Evolutionary conservation across 1,140 invertebrate species (phyloP), one percentile per base, ranked within the genome.

Genomic region (Caligus rogercresseyi): DNA sequence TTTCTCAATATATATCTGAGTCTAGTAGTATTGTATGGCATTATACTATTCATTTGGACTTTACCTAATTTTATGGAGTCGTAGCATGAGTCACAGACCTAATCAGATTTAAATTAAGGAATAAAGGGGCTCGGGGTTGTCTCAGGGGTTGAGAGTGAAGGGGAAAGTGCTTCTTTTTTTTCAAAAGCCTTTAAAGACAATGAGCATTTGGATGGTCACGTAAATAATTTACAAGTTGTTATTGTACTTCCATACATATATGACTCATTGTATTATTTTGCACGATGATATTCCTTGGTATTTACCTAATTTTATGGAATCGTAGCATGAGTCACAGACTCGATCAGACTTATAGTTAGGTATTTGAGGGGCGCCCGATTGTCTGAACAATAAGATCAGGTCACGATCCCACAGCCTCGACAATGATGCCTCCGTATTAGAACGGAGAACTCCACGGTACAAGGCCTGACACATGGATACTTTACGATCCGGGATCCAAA

Each of bases 381-480:
- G 65, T 79, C 78, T 26, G 83, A 85, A 71, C 84, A 86, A 43
- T 43, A 43, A 43, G n/a, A 43, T 11, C 31, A 43, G n/a, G 31
- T 43, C 31, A 43, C 31, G 72, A 81, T 81, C 61, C 83, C 84
- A 77, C 84, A 86, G 18, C 81, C 79, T 67, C 84, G 72, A 68
- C 84, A 87, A 70, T 85, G 83, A 68, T 87, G 83, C 65, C 84
- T 77, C 59, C 84, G 75, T 70, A 81, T 83, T 65, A 81, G 82
- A 14, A 85, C 77, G 1, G 81, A 83, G 70, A 86, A 86, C 65
- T 80, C 79, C 21, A 74, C 72, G 19, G 80, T 80, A 72, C 84
- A 87, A 11, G n/a, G 78, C 68, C 75, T 84, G 83, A 69, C 83
- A 86, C 75, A 80, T 83, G 1, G 80, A 81, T 0, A 83, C 80